These are phyloP conservation scores for Hippoglossus hippoglossus DNA, from an alignment of 2,797 vertebrate genomes.

Conservation along the genomic window DNA sequence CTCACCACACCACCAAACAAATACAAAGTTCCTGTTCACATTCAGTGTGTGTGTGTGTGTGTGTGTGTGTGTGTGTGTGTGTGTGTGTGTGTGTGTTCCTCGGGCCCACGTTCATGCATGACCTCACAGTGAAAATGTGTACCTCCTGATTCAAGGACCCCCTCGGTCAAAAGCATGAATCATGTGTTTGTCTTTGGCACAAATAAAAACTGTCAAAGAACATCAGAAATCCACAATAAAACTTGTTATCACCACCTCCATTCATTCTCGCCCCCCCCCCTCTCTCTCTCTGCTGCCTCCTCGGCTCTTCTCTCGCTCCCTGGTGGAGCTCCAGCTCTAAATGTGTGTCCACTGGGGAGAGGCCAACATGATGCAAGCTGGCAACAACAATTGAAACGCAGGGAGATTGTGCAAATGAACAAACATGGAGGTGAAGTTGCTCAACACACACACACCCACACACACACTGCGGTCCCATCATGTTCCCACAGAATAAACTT, in stretches of 20 bases:
- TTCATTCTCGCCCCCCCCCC: conserved; percentile 15
- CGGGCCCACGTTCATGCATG: conserved; percentile 67
- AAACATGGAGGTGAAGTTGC: conserved; percentile 61
- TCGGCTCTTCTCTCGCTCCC: background rate
- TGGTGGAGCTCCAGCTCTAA: conserved; percentile 54
- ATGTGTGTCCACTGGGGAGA: conserved; percentile 38
- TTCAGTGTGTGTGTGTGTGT: conserved; percentile 40
- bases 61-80: conserved; percentile 36
- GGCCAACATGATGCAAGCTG: conserved; percentile 50
- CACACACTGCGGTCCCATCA: conserved; percentile 43
- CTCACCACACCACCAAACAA: conserved; percentile 46
- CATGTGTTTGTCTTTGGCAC: conserved; percentile 71
- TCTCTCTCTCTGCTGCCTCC: background rate
- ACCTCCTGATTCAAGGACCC: conserved; percentile 67
- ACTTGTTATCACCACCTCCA: conserved; percentile 64
- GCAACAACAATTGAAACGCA: conserved; percentile 27
- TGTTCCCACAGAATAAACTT: conserved; percentile 51
- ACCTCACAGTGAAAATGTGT: conserved; percentile 77
- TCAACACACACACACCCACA: conserved; percentile 44
- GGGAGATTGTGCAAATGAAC: conserved; percentile 64
- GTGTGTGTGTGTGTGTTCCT: conserved; percentile 43
- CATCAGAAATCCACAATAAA: conserved; percentile 65
- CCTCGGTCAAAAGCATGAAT: conserved; percentile 70
- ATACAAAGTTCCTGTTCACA: conserved; percentile 52
- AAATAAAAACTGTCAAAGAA: conserved; percentile 74